Evolutionary conservation across 2,888 invertebrate genomes (phyloP).

Genomic region (Drosophila koepferae): DNA sequence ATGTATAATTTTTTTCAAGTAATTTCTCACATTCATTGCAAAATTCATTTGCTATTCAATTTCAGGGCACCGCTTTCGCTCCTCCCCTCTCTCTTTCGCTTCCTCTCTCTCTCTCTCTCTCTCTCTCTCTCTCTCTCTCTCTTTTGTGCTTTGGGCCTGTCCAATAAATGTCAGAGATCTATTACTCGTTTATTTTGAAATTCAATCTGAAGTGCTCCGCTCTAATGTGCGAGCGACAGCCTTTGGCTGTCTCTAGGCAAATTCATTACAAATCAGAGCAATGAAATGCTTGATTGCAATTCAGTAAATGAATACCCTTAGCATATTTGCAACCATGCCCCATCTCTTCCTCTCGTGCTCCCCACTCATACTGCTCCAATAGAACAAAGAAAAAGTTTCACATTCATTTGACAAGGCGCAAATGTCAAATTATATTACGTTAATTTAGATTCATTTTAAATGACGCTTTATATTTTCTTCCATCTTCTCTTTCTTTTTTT

Average conservation of each 20-base stretch:
- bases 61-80: conserved; percentile 11
- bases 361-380: conserved; percentile 2
- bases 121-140: background rate
- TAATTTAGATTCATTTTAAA: conserved; percentile 63
- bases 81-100: no score
- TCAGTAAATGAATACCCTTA: conserved; percentile 48
- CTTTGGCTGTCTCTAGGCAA: conserved; percentile 48
- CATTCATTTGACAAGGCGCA: conserved; percentile 65
- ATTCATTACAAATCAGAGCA: conserved; percentile 58
- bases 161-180: conserved; percentile 67
- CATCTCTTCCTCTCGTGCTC: background rate
- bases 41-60: conserved; percentile 15
- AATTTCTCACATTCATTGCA: background rate
- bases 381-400: conserved; percentile 48
- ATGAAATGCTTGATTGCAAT: conserved; percentile 48
- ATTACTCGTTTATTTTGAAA: conserved; percentile 50
- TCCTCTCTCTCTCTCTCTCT: background rate
- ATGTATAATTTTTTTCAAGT: background rate
- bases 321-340: conserved; percentile 24
- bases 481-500: background rate
- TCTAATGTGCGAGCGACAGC: conserved; percentile 35
- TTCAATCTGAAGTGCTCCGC: conserved; percentile 43
- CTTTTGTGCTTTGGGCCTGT: conserved; percentile 37
- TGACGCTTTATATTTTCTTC: conserved; percentile 23
- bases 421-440: conserved; percentile 74